These are phyloP conservation scores for Centropristis striata DNA, from an alignment of 2,113 vertebrate species.

Conservation along the genomic window DNA sequence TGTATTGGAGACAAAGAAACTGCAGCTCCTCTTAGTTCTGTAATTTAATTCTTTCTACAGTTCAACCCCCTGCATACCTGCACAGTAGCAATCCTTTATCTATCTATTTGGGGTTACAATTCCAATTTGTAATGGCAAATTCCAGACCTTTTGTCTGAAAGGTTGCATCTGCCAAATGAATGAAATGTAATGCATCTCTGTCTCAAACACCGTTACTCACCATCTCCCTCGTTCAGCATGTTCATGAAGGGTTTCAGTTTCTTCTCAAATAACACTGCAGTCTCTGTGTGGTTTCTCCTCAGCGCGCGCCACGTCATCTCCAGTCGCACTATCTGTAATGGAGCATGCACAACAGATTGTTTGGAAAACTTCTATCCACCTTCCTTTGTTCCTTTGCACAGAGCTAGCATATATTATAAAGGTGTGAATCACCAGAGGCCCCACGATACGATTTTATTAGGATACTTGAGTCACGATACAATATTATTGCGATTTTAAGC, in stretches of 20 bases:
- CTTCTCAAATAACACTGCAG: conserved; percentile 89
- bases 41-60: background rate
- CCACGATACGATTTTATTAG: too few relatives aligned
- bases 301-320: conserved; percentile 90
- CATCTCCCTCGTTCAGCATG: conserved; percentile 85
- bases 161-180: background rate
- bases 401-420: background rate
- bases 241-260: conserved; percentile 90
- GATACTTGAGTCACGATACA: too few relatives aligned
- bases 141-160: background rate
- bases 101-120: background rate
- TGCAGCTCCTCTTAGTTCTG: background rate
- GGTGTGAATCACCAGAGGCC: too few relatives aligned
- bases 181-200: background rate
- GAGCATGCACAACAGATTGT: background rate
- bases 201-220: conserved; percentile 71
- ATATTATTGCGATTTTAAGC: too few relatives aligned
- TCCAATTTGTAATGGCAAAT: too few relatives aligned
- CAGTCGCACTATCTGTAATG: conserved; percentile 85
- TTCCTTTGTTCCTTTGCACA: background rate
- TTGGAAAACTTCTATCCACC: background rate
- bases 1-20: background rate
- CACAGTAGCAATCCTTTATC: background rate
- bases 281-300: conserved; percentile 88
- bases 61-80: background rate